phyloP scores from a whole-genome alignment of 2,797 vertebrate genomes.

The Ara ararauna region DNA sequence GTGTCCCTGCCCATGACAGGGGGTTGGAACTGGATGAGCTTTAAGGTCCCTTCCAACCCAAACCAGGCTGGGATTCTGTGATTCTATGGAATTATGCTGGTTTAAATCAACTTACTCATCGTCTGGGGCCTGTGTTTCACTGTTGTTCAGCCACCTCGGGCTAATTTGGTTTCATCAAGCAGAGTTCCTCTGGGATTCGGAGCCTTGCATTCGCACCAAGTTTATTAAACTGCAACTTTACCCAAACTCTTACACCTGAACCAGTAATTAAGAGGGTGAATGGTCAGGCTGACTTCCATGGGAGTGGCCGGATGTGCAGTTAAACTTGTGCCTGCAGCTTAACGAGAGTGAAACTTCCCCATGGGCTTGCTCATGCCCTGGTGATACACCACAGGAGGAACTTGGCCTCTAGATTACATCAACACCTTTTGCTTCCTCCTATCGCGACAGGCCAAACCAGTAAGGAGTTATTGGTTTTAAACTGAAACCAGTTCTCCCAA shows the following conservation, averaged over 20 bases:
- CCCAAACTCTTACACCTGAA: background rate
- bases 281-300: background rate
- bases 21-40: background rate
- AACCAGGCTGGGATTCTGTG: background rate
- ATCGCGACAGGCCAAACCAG: background rate
- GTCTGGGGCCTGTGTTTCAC: background rate
- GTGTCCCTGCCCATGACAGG: background rate
- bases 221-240: background rate
- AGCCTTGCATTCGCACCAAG: background rate
- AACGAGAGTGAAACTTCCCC: background rate
- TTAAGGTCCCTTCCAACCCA: background rate
- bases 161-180: background rate
- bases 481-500: conserved; percentile 10
- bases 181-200: background rate
- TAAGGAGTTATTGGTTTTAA: background rate
- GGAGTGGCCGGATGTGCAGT: background rate
- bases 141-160: background rate
- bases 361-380: background rate
- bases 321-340: background rate
- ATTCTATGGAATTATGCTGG: background rate
- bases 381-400: background rate
- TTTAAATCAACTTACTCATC: background rate
- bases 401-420: background rate
- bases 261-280: background rate
- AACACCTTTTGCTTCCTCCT: background rate